These are phyloP conservation scores for Antheraea assamensis DNA, from an alignment of 2,888 invertebrate genomes.

Conservation along the genomic window DNA sequence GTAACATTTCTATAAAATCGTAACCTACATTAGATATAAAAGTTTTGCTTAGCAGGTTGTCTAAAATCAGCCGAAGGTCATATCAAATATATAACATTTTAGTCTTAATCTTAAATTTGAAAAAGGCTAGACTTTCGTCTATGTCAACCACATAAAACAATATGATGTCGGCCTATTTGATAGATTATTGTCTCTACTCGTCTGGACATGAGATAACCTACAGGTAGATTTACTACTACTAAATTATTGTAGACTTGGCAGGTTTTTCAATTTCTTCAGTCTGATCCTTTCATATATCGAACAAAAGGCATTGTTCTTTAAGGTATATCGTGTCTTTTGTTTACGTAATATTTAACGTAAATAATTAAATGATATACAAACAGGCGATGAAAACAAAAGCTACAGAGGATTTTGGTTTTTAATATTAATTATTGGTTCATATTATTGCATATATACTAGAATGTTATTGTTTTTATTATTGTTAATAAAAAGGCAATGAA, in stretches of 20 bases:
- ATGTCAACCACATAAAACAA: too few species aligned
- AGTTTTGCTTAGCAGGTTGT: too few species aligned
- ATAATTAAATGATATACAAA: background rate
- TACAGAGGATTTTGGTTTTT: background rate
- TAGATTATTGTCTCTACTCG: background rate
- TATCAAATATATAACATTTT: too few species aligned
- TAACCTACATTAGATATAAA: too few species aligned
- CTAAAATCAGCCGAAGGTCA: too few species aligned
- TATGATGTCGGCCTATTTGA: too few species aligned
- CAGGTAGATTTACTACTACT: background rate
- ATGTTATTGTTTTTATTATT: background rate
- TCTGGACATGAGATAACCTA: background rate
- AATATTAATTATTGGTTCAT: background rate
- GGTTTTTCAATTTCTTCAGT: background rate
- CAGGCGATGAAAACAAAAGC: background rate
- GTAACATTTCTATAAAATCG: too few species aligned
- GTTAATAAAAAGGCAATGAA: background rate
- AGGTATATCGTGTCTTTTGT: background rate
- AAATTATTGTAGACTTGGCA: background rate
- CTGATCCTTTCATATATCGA: background rate
- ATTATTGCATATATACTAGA: background rate
- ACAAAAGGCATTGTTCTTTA: conserved; percentile 2
- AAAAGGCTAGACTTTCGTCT: too few species aligned
- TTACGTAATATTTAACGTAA: background rate
- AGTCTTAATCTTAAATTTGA: too few species aligned